Conservation (phyloP, 1,140 invertebrate genomes). For the Artemia franciscana region DNA sequence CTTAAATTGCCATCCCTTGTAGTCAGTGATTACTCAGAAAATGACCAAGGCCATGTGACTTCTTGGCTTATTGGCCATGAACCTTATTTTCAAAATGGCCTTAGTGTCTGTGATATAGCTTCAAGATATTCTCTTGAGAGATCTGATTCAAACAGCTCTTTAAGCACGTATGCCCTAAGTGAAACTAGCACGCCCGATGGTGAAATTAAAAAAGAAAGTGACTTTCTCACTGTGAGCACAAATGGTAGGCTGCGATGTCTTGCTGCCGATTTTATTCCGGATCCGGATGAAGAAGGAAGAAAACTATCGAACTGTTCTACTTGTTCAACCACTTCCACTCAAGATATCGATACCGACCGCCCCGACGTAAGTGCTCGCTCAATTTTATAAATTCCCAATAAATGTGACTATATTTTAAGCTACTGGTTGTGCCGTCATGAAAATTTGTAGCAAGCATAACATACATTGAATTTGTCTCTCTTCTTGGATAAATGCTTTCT, state of each 20-base stretch:
- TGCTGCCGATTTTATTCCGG: not conserved
- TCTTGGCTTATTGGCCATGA: not conserved
- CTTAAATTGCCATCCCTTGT: not conserved
- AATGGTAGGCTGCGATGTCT: not conserved
- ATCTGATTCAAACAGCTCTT: not conserved
- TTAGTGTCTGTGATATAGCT: not conserved
- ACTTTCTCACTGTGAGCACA: not conserved
- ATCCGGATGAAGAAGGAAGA: not conserved
- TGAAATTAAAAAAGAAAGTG: not conserved
- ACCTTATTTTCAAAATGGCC: not conserved
- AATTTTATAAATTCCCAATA: too few relatives aligned
- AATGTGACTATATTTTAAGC: too few relatives aligned
- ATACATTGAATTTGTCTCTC: too few relatives aligned
- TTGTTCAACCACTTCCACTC: not conserved
- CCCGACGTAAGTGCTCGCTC: too few relatives aligned
- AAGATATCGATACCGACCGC: not conserved
- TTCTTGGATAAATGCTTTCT: too few relatives aligned
- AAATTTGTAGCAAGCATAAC: too few relatives aligned
- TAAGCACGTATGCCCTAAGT: not conserved
- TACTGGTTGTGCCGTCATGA: too few relatives aligned
- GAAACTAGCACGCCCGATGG: not conserved
- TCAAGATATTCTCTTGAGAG: not conserved
- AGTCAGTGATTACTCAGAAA: not conserved
- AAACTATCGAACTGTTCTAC: not conserved
- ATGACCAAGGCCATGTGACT: not conserved